A percentile compares a stretch with the other conserved stretches of the same genome.
Conservation (phyloP, 2,888 invertebrate species). For the Pristionchus mayeri region DNA sequence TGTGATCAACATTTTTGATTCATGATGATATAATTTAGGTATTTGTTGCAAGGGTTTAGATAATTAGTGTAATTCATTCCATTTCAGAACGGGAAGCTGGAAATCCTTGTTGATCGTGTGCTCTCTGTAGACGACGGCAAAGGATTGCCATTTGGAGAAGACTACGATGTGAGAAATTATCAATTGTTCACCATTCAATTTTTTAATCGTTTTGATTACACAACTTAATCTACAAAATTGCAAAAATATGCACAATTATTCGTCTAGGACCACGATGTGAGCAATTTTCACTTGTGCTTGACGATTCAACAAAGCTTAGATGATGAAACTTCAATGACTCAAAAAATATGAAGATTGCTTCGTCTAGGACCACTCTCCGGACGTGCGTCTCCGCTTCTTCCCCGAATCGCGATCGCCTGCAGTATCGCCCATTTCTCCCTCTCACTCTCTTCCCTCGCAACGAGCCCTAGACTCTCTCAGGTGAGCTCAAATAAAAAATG, state of each 20-base stretch:
- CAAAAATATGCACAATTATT: no score
- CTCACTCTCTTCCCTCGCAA: slow-evolving; percentile 11
- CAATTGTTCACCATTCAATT: no score
- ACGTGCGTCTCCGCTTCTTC: slow-evolving; percentile 42
- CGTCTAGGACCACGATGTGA: no score
- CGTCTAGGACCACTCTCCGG: slow-evolving; percentile 1
- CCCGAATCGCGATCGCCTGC: slow-evolving; percentile 9
- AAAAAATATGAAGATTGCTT: no score
- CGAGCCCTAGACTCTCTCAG: not conserved
- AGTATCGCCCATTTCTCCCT: not conserved
- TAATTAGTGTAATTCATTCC: not conserved
- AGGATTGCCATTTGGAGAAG: slow-evolving; percentile 54
- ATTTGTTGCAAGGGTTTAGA: no score
- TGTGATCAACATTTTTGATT: no score
- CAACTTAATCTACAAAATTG: no score
- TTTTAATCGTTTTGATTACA: no score
- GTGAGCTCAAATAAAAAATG: not conserved
- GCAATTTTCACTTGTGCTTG: no score
- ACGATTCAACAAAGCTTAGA: no score
- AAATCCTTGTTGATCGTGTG: slow-evolving; percentile 60
- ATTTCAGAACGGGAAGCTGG: slow-evolving; percentile 43
- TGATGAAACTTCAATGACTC: no score
- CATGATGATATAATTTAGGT: no score
- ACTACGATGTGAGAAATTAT: slow-evolving; percentile 28
- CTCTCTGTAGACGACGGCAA: slow-evolving; percentile 59